Conservation (phyloP, 1,140 invertebrate genomes). For the Drosophila takahashii region DNA sequence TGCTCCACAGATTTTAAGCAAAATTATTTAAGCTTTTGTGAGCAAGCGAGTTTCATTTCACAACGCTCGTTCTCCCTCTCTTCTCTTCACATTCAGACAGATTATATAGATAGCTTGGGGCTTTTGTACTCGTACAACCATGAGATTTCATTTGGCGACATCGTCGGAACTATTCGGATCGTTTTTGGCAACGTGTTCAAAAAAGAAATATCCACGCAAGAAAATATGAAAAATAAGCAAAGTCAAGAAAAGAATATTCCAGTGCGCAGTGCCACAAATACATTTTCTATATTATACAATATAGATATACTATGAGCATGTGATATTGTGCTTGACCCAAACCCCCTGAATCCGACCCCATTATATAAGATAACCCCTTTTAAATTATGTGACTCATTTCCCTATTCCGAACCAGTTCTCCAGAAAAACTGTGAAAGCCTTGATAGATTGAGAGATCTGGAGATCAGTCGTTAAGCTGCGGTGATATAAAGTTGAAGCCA, state of each 20-base stretch:
- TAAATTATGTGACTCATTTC: neutral
- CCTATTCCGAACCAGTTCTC: neutral
- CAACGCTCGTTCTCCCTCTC: no score
- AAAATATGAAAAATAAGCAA: neutral
- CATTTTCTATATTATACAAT: slow-evolving; percentile 3
- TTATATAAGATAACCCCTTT: slow-evolving; percentile 5
- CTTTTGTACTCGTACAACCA: no score
- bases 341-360: neutral
- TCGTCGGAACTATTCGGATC: slow-evolving; percentile 41
- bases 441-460: slow-evolving; percentile 3
- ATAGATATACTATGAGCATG: slow-evolving; percentile 3
- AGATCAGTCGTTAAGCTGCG: slow-evolving; percentile 37
- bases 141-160: slow-evolving; percentile 39
- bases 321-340: slow-evolving; percentile 24
- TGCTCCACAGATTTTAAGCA: no score
- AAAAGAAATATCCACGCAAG: neutral
- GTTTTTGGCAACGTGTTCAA: slow-evolving; percentile 44
- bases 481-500: slow-evolving; percentile 24
- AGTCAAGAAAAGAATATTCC: slow-evolving; percentile 16
- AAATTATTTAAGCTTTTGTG: no score
- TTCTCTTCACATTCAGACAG: no score
- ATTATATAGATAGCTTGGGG: no score
- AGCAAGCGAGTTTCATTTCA: no score
- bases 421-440: neutral
- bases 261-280: slow-evolving; percentile 58